These are phyloP conservation scores for Tipula helvola DNA, from an alignment of 2,888 invertebrate genomes.

Conservation along the genomic window DNA sequence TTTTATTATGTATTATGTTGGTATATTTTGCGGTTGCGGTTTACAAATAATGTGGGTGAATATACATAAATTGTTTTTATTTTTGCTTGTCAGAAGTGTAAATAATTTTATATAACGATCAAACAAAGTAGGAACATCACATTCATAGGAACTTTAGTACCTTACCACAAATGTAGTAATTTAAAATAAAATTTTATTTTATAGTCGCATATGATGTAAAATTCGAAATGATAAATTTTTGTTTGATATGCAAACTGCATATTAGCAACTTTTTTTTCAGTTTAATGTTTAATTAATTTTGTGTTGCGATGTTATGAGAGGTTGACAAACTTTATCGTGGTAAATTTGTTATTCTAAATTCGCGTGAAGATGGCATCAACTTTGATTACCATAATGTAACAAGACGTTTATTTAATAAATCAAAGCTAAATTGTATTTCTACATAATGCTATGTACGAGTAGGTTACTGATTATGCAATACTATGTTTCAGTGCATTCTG, in stretches of 20 bases:
- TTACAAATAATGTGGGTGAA: neutral
- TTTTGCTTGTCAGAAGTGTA: neutral
- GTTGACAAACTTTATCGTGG: neutral
- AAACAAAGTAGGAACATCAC: neutral
- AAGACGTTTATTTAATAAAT: neutral
- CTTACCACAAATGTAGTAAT: neutral
- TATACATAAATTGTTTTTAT: neutral
- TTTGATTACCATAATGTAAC: neutral
- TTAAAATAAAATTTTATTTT: too few relatives aligned
- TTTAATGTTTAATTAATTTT: neutral
- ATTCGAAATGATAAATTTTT: neutral
- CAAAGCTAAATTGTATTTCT: too few relatives aligned
- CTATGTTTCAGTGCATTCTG: too few relatives aligned
- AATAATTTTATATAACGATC: neutral
- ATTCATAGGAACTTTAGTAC: too few relatives aligned
- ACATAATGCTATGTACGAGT: too few relatives aligned
- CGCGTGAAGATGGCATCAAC: neutral
- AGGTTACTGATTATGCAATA: too few relatives aligned
- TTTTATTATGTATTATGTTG: neutral
- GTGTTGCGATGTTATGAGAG: neutral
- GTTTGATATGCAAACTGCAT: neutral
- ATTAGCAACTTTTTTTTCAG: neutral
- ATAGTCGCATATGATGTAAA: neutral
- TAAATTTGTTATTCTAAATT: neutral
- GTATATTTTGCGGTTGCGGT: neutral